These are phyloP conservation scores for Latrodectus geometricus DNA, from an alignment of 1,140 invertebrate genomes.

Conservation along the genomic window DNA sequence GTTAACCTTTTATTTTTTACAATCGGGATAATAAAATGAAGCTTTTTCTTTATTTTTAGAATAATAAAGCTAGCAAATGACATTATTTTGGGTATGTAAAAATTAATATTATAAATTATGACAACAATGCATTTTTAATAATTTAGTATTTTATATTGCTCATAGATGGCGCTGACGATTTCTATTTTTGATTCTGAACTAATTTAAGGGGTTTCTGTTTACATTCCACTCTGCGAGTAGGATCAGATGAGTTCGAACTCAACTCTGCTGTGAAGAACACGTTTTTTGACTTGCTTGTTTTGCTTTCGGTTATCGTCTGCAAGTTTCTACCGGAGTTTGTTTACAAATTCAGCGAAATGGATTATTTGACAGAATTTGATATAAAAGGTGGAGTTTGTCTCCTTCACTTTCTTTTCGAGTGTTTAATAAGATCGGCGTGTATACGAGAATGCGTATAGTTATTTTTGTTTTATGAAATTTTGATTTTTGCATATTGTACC, in stretches of 20 bases:
- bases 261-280: conserved; percentile 11
- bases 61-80: too few relatives aligned
- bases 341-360: conserved; percentile 39
- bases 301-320: conserved; percentile 27
- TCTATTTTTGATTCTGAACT: too few relatives aligned
- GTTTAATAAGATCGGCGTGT: background rate
- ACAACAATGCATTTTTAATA: too few relatives aligned
- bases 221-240: too few relatives aligned
- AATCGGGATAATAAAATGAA: too few relatives aligned
- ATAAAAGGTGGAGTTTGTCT: background rate
- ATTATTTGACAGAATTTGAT: background rate
- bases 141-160: too few relatives aligned
- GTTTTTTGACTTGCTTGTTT: conserved; percentile 12
- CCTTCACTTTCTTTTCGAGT: background rate
- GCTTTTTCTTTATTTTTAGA: too few relatives aligned
- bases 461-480: background rate
- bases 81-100: too few relatives aligned
- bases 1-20: too few relatives aligned
- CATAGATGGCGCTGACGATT: too few relatives aligned
- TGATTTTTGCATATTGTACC: background rate
- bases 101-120: too few relatives aligned
- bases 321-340: background rate
- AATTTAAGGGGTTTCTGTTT: too few relatives aligned
- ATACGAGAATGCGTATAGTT: background rate
- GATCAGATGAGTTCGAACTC: conserved; percentile 18